Conservation (phyloP, 2,888 invertebrate genomes). For the Epinotia ramella region DNA sequence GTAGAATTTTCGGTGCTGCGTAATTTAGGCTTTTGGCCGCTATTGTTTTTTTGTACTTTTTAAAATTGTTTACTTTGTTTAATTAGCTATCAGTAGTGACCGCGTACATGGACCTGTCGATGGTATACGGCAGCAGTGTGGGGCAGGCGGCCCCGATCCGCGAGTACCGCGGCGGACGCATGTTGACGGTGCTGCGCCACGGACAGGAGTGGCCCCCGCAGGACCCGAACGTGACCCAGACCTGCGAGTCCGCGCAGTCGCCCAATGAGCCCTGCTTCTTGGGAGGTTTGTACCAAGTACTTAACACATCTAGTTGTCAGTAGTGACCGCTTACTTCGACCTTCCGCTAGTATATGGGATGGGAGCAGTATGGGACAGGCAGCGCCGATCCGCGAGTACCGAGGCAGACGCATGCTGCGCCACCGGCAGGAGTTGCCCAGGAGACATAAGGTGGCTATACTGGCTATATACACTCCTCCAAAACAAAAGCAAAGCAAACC, state of each 20-base stretch:
- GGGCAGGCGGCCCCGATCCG: slow-evolving; percentile 88
- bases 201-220: slow-evolving; percentile 90
- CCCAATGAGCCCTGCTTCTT: slow-evolving; percentile 54
- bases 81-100: slow-evolving; percentile 87
- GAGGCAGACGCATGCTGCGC: slow-evolving; percentile 88
- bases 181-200: slow-evolving; percentile 86
- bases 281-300: not conserved
- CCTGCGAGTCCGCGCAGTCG: slow-evolving; percentile 87
- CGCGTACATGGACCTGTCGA: slow-evolving; percentile 90
- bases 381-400: slow-evolving; percentile 87
- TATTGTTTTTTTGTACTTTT: not conserved
- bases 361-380: slow-evolving; percentile 85
- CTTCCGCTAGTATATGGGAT: slow-evolving; percentile 92
- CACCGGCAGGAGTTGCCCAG: slow-evolving; percentile 88
- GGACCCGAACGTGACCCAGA: slow-evolving; percentile 87
- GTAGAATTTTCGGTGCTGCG: too few relatives aligned
- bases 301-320: slow-evolving; percentile 79
- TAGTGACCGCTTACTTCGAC: slow-evolving; percentile 90
- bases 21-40: not conserved
- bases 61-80: slow-evolving; percentile 1
- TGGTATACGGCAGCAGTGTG: slow-evolving; percentile 91
- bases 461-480: too few relatives aligned
- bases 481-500: too few relatives aligned
- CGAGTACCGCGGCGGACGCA: slow-evolving; percentile 88
- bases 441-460: too few relatives aligned